Conservation (phyloP, 2,113 vertebrate genomes). For the Prolemur simus region DNA sequence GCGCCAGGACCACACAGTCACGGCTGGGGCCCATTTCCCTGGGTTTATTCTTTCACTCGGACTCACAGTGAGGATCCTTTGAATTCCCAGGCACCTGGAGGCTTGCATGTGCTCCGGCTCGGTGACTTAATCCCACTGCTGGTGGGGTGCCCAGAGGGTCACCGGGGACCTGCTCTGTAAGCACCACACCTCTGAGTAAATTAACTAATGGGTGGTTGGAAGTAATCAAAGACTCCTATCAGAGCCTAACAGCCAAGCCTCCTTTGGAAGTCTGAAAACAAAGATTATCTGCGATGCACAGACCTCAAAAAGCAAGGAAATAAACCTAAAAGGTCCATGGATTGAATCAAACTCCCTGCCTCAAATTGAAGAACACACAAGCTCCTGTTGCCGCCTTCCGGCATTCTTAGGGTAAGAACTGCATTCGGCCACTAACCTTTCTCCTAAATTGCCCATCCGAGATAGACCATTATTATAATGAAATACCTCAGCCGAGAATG, state of each 20-base stretch:
- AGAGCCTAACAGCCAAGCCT: constrained; percentile 37
- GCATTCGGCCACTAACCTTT: background rate
- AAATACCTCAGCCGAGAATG: constrained; percentile 34
- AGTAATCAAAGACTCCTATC: constrained; percentile 64
- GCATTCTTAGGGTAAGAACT: background rate
- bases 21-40: accelerated
- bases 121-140: background rate
- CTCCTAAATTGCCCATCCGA: constrained; percentile 65
- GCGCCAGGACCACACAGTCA: background rate
- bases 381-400: background rate
- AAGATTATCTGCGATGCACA: constrained; percentile 49
- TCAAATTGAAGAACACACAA: background rate
- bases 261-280: constrained; percentile 67
- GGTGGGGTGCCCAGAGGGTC: constrained; percentile 61
- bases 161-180: constrained; percentile 54
- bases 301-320: constrained; percentile 42
- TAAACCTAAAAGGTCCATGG: constrained; percentile 61
- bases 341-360: background rate
- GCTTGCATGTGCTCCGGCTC: background rate
- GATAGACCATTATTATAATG: constrained; percentile 72
- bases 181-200: constrained; percentile 75
- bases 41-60: background rate
- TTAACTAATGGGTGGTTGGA: constrained; percentile 82
- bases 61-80: background rate
- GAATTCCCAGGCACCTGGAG: background rate